Evolutionary conservation across 2,888 invertebrate species (phyloP).

Genomic region (Nephrotoma guestfalica): DNA sequence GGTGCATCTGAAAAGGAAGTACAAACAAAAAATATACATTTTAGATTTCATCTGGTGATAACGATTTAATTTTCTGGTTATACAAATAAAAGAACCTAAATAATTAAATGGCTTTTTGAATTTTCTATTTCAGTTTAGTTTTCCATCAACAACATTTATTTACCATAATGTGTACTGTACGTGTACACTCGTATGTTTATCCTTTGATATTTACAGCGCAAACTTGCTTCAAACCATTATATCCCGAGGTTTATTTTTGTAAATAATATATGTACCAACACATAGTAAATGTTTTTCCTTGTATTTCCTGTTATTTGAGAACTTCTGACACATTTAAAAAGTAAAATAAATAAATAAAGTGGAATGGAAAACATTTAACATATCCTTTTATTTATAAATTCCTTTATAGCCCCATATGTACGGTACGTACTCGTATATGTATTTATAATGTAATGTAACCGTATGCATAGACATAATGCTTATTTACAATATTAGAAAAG

Average conservation of each 20-base stretch:
- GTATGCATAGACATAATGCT: background rate
- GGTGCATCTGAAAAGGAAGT: slow-evolving; percentile 52
- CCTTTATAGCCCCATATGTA: background rate
- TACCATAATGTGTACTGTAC: background rate
- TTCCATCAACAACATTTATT: background rate
- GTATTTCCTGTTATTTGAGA: background rate
- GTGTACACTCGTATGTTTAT: background rate
- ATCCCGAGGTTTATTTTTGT: background rate
- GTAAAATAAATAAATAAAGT: background rate
- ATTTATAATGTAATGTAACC: background rate
- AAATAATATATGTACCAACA: background rate
- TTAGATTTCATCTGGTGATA: background rate
- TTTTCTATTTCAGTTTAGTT: background rate
- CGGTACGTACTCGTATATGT: background rate
- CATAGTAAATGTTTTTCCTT: background rate
- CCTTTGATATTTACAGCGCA: background rate
- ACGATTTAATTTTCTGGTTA: background rate
- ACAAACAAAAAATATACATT: background rate
- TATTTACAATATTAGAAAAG: background rate
- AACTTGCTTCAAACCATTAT: background rate
- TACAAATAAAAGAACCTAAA: background rate
- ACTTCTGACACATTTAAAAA: background rate
- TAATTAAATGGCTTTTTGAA: background rate
- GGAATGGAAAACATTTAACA: background rate
- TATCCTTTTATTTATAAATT: background rate